Evolutionary conservation across 53 echinoderm and acorn worm species (phyloP).

Genomic region (Holothuria leucospilota): DNA sequence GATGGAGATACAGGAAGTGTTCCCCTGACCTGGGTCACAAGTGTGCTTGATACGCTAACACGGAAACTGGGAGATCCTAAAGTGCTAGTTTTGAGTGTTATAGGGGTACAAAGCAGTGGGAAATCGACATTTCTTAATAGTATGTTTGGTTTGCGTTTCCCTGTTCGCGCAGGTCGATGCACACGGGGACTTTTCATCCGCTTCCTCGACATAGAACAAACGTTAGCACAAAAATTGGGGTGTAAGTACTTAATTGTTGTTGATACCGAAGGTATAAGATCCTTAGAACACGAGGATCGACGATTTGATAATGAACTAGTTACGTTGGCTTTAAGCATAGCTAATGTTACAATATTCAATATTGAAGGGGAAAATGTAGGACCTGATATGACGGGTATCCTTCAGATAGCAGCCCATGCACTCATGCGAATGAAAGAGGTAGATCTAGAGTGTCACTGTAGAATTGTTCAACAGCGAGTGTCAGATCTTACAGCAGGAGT

Average conservation of each 20-base stretch:
- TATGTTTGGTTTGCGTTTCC: constrained; percentile 25
- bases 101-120: constrained; percentile 26
- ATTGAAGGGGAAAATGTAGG: no score
- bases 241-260: background rate
- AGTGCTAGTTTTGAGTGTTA: background rate
- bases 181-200: constrained; percentile 13
- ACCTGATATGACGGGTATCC: no score
- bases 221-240: background rate
- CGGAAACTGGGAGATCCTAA: background rate
- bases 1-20: constrained; percentile 18
- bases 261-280: constrained; percentile 17
- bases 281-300: background rate
- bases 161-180: constrained; percentile 31
- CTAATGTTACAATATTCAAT: no score
- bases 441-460: constrained; percentile 9
- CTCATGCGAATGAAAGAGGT: no score
- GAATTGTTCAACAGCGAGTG: constrained; percentile 33
- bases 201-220: background rate
- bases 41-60: background rate
- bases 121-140: constrained; percentile 26
- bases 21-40: background rate
- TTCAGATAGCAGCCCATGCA: no score
- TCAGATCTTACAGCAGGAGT: constrained; percentile 32
- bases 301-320: constrained; percentile 19
- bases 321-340: no score